These are phyloP conservation scores for Phenacoccus solenopsis DNA, from an alignment of 1,140 invertebrate species.

Conservation along the genomic window DNA sequence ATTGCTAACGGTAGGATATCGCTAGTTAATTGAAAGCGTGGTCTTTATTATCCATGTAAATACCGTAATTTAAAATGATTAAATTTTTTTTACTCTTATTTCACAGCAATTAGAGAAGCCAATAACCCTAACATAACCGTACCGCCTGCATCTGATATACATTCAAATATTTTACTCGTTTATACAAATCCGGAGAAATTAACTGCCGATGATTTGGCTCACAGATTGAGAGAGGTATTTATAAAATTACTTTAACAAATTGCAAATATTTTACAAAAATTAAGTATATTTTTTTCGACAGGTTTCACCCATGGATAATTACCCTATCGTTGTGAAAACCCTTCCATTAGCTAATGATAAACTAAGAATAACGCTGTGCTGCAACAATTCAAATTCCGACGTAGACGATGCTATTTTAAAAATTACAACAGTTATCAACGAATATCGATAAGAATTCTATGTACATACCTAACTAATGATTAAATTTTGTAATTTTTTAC, in stretches of 20 bases:
- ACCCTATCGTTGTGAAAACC: background rate
- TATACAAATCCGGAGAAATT: background rate
- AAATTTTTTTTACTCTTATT: no score
- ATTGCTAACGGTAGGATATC: slow-evolving; percentile 52
- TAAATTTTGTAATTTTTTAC: background rate
- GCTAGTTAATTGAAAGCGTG: background rate
- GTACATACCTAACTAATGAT: no score
- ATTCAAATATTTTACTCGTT: background rate
- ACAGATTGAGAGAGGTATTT: background rate
- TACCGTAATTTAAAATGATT: no score
- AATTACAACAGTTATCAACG: background rate
- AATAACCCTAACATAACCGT: slow-evolving; percentile 3
- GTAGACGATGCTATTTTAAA: background rate
- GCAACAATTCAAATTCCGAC: background rate
- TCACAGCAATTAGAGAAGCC: background rate
- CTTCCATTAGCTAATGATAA: background rate
- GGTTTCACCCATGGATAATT: background rate
- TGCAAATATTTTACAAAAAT: no score
- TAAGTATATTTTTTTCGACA: background rate
- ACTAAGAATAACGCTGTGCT: background rate
- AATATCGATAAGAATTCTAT: no score
- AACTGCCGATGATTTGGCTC: background rate
- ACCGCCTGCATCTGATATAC: background rate
- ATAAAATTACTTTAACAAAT: no score
- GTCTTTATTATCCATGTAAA: no score